These are phyloP conservation scores for Amphipyra berbera DNA, from an alignment of 2,888 invertebrate genomes.

Conservation along the genomic window DNA sequence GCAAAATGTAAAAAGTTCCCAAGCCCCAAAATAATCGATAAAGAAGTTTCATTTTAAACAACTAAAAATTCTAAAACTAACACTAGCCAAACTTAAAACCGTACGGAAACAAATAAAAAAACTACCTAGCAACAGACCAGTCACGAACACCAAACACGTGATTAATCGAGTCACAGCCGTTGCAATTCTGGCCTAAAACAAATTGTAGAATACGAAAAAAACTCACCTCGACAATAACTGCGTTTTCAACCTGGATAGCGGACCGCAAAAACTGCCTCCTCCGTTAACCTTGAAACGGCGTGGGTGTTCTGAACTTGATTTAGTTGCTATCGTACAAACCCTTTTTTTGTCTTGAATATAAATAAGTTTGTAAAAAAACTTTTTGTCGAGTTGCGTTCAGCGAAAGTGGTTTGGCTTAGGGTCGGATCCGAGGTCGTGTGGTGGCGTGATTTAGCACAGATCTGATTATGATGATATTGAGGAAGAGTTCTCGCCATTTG, in stretches of 20 bases:
- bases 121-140: slow-evolving; percentile 68
- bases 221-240: slow-evolving; percentile 66
- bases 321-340: slow-evolving; percentile 87
- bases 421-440: slow-evolving; percentile 27
- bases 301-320: slow-evolving; percentile 87
- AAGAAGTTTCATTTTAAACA: slow-evolving; percentile 19
- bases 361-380: slow-evolving; percentile 82
- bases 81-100: slow-evolving; percentile 44
- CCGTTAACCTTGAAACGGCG: slow-evolving; percentile 82
- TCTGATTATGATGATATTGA: slow-evolving; percentile 24
- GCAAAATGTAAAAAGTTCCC: slow-evolving; percentile 15
- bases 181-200: slow-evolving; percentile 67
- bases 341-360: slow-evolving; percentile 88
- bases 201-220: slow-evolving; percentile 60
- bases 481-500: slow-evolving; percentile 33
- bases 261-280: slow-evolving; percentile 77
- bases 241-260: slow-evolving; percentile 69
- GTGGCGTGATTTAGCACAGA: slow-evolving; percentile 35
- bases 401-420: slow-evolving; percentile 48
- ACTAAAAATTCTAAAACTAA: slow-evolving; percentile 36
- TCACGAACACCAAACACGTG: slow-evolving; percentile 70
- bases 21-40: slow-evolving; percentile 22
- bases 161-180: slow-evolving; percentile 71
- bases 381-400: slow-evolving; percentile 44
- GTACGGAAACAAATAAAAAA: slow-evolving; percentile 52